Conservation (phyloP, 2,888 invertebrate species). For the Lasioglossum villosulum region DNA sequence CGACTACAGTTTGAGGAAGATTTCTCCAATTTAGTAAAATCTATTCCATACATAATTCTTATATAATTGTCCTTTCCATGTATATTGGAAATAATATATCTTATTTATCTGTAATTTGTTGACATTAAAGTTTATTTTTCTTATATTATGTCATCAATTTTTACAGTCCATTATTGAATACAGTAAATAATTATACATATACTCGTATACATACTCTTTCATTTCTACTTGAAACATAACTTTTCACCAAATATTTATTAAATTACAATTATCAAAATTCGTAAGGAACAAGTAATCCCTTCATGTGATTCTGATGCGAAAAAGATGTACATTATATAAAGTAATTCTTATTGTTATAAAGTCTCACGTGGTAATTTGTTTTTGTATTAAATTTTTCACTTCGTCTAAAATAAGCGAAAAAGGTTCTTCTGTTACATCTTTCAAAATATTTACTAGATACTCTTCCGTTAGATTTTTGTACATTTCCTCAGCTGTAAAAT, state of each 20-base stretch:
- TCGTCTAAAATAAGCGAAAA: conserved; percentile 68
- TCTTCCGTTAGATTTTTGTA: conserved; percentile 75
- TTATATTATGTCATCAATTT: neutral
- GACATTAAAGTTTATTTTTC: neutral
- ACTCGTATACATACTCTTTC: neutral
- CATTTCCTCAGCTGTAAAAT: conserved; percentile 72
- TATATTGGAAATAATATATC: too few species aligned
- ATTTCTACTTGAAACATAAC: neutral
- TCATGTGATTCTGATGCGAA: neutral
- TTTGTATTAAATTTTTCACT: conserved; percentile 54
- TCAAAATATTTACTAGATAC: conserved; percentile 64
- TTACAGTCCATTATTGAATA: neutral
- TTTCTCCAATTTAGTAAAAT: neutral
- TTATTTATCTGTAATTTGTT: neutral
- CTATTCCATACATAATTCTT: neutral
- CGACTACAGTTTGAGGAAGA: neutral
- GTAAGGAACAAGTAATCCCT: neutral
- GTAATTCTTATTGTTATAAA: neutral
- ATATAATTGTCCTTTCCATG: neutral
- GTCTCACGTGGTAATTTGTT: neutral
- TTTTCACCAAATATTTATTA: neutral
- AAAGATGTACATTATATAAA: neutral
- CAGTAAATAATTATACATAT: neutral
- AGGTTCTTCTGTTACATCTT: conserved; percentile 63
- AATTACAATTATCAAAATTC: neutral